Evolutionary conservation across 2,888 invertebrate species (phyloP), one percentile per base, ranked within the genome.

Genomic region (Epinotia bilunana): DNA sequence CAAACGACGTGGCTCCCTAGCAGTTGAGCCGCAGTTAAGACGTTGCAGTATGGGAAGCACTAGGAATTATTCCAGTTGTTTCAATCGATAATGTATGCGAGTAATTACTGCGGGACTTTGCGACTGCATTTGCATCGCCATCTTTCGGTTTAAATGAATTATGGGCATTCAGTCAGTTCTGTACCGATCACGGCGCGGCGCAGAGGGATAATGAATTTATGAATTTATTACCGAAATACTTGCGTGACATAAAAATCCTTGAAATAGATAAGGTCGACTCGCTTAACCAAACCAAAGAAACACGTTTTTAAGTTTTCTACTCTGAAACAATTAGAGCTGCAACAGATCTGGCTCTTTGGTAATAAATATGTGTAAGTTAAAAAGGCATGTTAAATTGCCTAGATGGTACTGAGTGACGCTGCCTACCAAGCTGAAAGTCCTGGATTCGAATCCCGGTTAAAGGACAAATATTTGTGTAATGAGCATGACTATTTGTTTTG

Each of bases 11-110:
- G 11, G 12, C 6, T 33, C 28, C 33, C 2, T 5, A n/a, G 0
- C 11, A 53, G n/a, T 65, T 53, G 12, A 49, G n/a, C 33, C 9
- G 65, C 28, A 28, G 18, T n/a, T 65, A 53, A 12, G 33, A 1
- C 55, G 1, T 67, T 57, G 33, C 33, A 67, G 5, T 2, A 23
- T 39, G 18, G 55, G 28, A 53, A 12, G 60, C 82, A 79, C 82
- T 83, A 83, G 55, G 33, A 74, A 74, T 69, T 85, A 71, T 65
- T 71, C 69, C 55, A 39, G 70, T 73, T 80, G 83, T 86, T 86
- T 88, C 84, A 87, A 86, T 88, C 87, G 86, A 87, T 89, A 87
- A 85, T 86, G 81, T 87, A 85, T 86, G 88, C 89, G 82, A 80
- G 83, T 86, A 85, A 86, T 86, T 86, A 85, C 84, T 81, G 83